Evolutionary conservation across 2,113 vertebrate species (phyloP).

Genomic region (Microcebus tavaratra): DNA sequence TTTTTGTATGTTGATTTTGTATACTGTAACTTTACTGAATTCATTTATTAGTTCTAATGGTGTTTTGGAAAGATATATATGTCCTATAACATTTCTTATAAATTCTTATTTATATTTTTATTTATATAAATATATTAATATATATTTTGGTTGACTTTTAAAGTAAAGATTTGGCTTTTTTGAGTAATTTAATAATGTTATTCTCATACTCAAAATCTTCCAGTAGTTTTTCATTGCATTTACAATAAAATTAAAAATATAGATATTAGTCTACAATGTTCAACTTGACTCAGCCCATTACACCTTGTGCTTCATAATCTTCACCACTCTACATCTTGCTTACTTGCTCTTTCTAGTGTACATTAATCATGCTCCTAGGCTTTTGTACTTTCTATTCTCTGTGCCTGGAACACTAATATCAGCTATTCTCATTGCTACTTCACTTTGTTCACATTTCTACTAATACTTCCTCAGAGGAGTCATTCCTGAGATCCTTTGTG

Average conservation of each 20-base stretch:
- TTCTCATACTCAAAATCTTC: neutral
- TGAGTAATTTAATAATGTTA: neutral
- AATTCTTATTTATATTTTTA: neutral
- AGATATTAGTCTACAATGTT: neutral
- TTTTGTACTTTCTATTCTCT: neutral
- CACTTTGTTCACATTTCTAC: neutral
- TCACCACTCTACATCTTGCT: neutral
- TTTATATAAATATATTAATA: neutral
- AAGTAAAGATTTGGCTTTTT: neutral
- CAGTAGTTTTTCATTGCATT: neutral
- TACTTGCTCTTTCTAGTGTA: neutral
- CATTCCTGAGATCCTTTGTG: neutral
- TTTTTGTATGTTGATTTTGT: neutral
- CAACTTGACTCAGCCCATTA: neutral
- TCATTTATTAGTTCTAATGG: neutral
- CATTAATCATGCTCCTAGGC: neutral
- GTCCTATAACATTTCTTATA: neutral
- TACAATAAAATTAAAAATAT: neutral
- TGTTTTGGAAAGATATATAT: neutral
- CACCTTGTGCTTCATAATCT: neutral
- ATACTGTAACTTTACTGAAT: neutral
- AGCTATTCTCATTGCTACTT: neutral
- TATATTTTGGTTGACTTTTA: neutral
- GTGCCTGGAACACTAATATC: neutral
- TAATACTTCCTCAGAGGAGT: neutral